Evolutionary conservation across 2,113 vertebrate species (phyloP), one percentile per base, ranked within the genome.

Genomic region (Pantherophis guttatus): DNA sequence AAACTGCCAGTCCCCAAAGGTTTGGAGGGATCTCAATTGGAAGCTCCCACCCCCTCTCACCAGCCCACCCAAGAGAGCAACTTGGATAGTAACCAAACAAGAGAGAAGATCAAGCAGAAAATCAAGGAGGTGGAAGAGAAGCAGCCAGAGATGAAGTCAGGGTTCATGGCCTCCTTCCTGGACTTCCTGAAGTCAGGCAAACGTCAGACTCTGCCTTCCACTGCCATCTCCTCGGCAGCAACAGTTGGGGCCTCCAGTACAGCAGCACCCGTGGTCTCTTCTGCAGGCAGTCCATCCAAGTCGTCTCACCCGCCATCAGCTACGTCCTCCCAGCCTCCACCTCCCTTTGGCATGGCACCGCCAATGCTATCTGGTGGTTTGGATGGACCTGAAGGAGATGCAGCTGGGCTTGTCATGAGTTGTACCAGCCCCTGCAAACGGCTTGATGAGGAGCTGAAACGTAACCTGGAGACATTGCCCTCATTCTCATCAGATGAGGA

Each of bases 401-500:
- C 92, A 1, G 75, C 92, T 0, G 98, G 98, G 6, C 95, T 99
- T 62, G 98, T 98, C 29, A 97, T 98, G 44, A 98, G 98, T 91
- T 99, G 98, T 93, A 98, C 98, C 57, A 98, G 98, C 0, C 99
- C 98, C 44, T 98, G 98, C 90, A 98, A 99, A 94, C 97, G 98
- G 4, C 95, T 99, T 91, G 99, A 99, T 0, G 99, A 99, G 65
- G 99, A 99, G 95, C 97, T 99, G 57, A 99, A 99, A 94, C 97
- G 98, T 52, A 99, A 99, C 95, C 97, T 99, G 55, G 99, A 99
- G 97, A 99, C 99, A 0, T 95, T 99, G 86, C 99, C 99, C 0
- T 99, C 99, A 0, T 99, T 99, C 96, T 99, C 98, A 2, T 99
- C 98, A 0, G 99, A 99, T 0, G 99, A 99, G 95, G 99, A 99